Evolutionary conservation across 2,113 vertebrate species (phyloP), one percentile per base, ranked within the genome.

Genomic region (Mionectes macconnelli): DNA sequence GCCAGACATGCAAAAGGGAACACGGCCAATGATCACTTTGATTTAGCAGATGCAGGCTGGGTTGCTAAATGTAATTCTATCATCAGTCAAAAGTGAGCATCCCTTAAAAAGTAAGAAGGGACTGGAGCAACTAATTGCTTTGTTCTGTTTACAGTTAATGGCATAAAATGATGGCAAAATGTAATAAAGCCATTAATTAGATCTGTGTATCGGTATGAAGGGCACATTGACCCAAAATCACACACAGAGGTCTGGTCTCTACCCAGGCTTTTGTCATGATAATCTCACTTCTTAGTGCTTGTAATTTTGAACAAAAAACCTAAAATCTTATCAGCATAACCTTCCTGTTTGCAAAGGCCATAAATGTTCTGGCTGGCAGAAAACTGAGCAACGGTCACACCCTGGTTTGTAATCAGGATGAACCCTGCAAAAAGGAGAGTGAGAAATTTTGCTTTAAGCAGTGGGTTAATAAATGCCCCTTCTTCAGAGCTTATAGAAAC

Each of bases 1-100:
- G 40, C 56, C 25, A 35, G 78, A 95, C 18, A 2, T 60, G 79
- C 84, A 89, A 44, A 84, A 73, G 63, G 90, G 67, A 94, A 72
- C 69, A 56, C 1, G 42, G 77, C 47, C 85, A 67, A 40, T 27
- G 67, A 76, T 80, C 27, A 42, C 86, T 90, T 60, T 59, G 91
- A 91, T 87, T 96, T 84, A 77, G 70, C 86, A 72, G 86, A 93
- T 83, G 69, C 84, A 86, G 67, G 12, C 74, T 69, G 79, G 63
- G 90, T 79, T 91, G 80, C 83, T 94, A 86, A 96, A 87, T 90
- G 74, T 28, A 89, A 95, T 91, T 95, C 89, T 30, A 42, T 63
- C 78, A 96, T 50, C 91, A 79, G 68, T 56, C 77, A 68, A 20
- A 84, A 96, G 73, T 12, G 67, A 85, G 75, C 35, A 18, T 31